Evolutionary conservation across 2,113 vertebrate genomes (phyloP).

Genomic region (Peromyscus polionotus): DNA sequence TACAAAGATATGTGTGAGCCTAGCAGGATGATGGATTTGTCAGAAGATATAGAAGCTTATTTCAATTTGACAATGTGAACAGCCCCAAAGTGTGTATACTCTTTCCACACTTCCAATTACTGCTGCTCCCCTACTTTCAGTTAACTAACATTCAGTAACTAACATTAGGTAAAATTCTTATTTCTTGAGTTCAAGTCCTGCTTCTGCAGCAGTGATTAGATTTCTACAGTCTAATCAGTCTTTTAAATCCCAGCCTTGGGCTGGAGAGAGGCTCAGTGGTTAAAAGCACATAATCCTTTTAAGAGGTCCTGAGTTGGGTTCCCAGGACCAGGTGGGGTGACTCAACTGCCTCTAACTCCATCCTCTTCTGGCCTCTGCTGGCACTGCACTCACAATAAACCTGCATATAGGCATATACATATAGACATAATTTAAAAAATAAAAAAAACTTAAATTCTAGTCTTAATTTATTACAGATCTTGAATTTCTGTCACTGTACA

Average conservation of each 20-base stretch:
- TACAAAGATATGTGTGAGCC: not conserved
- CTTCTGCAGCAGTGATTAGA: conserved; percentile 12
- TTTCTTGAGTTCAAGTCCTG: conserved; percentile 9
- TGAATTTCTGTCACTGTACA: conserved; percentile 43
- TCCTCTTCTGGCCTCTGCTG: not conserved
- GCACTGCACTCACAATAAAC: not conserved
- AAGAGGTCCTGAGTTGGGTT: not conserved
- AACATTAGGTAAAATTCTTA: conserved; percentile 29
- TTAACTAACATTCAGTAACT: not conserved
- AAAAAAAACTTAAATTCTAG: not conserved
- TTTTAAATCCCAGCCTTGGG: not conserved
- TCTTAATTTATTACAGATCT: conserved; percentile 35
- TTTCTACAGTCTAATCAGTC: not conserved
- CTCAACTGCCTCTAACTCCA: not conserved
- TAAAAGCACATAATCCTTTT: not conserved
- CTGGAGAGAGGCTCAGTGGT: not conserved
- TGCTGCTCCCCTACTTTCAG: not conserved
- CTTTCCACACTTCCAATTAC: not conserved
- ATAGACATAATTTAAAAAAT: not conserved
- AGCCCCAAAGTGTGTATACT: not conserved
- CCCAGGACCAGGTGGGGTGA: not conserved
- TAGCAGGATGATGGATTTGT: not conserved
- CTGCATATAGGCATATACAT: too few relatives aligned
- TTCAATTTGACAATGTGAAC: not conserved
- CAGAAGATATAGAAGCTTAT: not conserved